These are phyloP conservation scores for Virgularia gustaviana DNA, from an alignment of 92 coral and sea anemone species.

Conservation along the genomic window DNA sequence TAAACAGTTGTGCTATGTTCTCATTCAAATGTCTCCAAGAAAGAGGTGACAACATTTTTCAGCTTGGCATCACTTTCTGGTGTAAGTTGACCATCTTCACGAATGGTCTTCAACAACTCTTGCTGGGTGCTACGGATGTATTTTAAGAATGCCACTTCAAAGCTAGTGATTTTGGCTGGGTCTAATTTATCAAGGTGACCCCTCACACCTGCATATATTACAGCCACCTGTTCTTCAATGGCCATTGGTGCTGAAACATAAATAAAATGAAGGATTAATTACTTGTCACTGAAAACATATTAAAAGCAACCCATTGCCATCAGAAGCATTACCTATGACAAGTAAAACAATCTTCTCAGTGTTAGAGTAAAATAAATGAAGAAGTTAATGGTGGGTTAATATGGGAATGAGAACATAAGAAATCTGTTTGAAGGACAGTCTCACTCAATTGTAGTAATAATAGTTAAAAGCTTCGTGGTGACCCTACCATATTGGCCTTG, in stretches of 20 bases:
- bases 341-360: not conserved
- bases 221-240: constrained; percentile 96
- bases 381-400: not conserved
- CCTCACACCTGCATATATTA: constrained; percentile 95
- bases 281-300: not conserved
- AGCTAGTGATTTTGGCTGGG: constrained; percentile 88
- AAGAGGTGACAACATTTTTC: constrained; percentile 78
- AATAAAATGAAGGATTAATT: no score
- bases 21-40: constrained; percentile 84
- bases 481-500: constrained; percentile 96
- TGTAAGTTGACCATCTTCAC: constrained; percentile 80
- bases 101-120: constrained; percentile 79
- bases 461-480: not conserved
- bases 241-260: constrained; percentile 82
- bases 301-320: not conserved
- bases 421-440: no score
- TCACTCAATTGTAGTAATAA: not conserved
- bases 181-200: constrained; percentile 97
- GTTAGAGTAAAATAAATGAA: not conserved
- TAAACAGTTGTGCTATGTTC: not conserved
- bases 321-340: no score
- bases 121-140: constrained; percentile 90
- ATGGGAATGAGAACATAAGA: not conserved
- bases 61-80: constrained; percentile 90
- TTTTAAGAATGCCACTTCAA: constrained; percentile 92